phyloP scores from a whole-genome alignment of 1,140 invertebrate genomes.

The Calliopsis andreniformis region DNA sequence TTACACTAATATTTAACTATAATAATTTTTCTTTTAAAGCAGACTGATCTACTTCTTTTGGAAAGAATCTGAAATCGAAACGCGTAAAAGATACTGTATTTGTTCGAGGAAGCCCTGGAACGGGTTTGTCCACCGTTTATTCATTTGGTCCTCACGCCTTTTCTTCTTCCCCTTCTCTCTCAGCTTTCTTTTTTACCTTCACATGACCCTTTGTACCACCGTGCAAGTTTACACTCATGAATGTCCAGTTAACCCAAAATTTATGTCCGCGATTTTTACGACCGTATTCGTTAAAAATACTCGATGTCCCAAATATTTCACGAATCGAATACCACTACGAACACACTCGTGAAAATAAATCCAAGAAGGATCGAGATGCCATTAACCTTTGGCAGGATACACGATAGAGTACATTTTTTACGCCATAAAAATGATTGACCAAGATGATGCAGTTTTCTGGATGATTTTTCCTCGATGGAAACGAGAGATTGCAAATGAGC shows the following conservation, averaged over 20 bases:
- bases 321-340: background rate
- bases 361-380: background rate
- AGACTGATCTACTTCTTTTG: too few relatives aligned
- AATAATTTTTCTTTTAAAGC: too few relatives aligned
- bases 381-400: background rate
- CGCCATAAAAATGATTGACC: too few relatives aligned
- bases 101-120: constrained; percentile 20
- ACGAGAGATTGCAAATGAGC: too few relatives aligned
- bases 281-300: constrained; percentile 17
- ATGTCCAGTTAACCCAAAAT: constrained; percentile 54
- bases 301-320: constrained; percentile 8
- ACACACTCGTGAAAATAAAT: background rate
- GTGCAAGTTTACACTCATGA: constrained; percentile 47
- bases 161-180: constrained; percentile 9
- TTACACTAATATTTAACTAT: background rate
- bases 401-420: background rate
- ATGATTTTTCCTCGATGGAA: background rate
- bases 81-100: background rate
- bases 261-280: constrained; percentile 52
- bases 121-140: constrained; percentile 26
- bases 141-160: constrained; percentile 38
- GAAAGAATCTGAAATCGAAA: constrained; percentile 16
- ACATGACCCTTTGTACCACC: constrained; percentile 44
- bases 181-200: constrained; percentile 45
- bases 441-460: background rate